Percentiles rank a stretch among this genome's conserved stretches.
phyloP scores from a whole-genome alignment of 2,888 invertebrate genomes.

The Tetheella fluctuosa region DNA sequence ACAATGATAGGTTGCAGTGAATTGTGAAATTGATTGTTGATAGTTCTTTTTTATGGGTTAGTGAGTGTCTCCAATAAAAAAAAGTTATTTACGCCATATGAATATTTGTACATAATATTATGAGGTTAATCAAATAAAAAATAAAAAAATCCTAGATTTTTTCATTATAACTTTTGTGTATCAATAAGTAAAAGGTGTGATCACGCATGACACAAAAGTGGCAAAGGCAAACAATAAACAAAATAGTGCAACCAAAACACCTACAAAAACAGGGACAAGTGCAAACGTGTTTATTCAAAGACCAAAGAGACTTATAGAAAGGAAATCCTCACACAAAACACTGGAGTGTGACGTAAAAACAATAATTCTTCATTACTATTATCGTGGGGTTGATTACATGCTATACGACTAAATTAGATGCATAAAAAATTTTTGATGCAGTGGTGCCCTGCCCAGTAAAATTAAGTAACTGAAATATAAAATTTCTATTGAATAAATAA shows the following conservation, averaged over 20 bases:
- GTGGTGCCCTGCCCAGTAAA: too few species aligned
- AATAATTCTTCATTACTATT: slow-evolving; percentile 80
- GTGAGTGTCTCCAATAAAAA: neutral
- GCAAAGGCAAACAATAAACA: slow-evolving; percentile 40
- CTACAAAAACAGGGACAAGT: slow-evolving; percentile 64
- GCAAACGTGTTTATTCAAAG: slow-evolving; percentile 73
- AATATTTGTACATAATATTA: neutral
- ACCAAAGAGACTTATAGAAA: slow-evolving; percentile 70
- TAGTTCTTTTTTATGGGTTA: neutral
- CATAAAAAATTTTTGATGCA: slow-evolving; percentile 12
- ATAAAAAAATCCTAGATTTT: too few species aligned
- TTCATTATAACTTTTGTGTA: neutral
- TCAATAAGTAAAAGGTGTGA: slow-evolving; percentile 18
- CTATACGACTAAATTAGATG: slow-evolving; percentile 41
- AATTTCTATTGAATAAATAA: too few species aligned
- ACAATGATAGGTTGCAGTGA: neutral
- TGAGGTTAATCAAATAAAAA: too few species aligned
- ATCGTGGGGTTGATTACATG: slow-evolving; percentile 48
- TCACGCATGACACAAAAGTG: slow-evolving; percentile 18
- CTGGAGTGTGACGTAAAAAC: slow-evolving; percentile 76
- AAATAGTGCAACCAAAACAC: slow-evolving; percentile 39
- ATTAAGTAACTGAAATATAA: too few species aligned
- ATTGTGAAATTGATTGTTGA: neutral
- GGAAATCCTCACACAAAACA: slow-evolving; percentile 80
- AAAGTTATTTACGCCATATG: too few species aligned